phyloP scores from a whole-genome alignment of 2,888 invertebrate genomes.

The Callosobruchus maculatus region DNA sequence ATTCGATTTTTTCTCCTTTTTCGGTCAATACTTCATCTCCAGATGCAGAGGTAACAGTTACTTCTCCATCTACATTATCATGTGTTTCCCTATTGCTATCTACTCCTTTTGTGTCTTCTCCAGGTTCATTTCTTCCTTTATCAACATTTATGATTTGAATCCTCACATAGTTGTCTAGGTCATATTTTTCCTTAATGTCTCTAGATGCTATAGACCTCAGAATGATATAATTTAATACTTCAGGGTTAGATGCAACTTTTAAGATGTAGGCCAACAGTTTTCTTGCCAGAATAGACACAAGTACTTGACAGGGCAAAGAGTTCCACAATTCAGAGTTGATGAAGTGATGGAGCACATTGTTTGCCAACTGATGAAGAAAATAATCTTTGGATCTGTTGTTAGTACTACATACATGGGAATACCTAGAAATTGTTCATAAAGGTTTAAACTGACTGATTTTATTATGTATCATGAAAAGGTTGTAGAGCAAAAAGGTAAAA shows the following conservation, averaged over 20 bases:
- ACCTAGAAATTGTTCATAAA: conserved; percentile 30
- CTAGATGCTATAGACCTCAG: conserved; percentile 27
- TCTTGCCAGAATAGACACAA: conserved; percentile 60
- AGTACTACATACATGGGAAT: conserved; percentile 45
- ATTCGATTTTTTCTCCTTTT: not conserved
- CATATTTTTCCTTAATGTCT: conserved; percentile 25
- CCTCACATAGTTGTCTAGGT: conserved; percentile 32
- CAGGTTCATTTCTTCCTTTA: not conserved
- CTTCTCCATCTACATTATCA: not conserved
- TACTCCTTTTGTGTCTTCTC: not conserved
- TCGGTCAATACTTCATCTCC: not conserved
- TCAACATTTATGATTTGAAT: not conserved
- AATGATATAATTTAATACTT: conserved; percentile 49
- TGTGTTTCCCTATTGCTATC: not conserved
- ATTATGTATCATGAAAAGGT: too few species aligned
- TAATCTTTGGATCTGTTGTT: conserved; percentile 53
- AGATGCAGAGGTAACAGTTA: not conserved
- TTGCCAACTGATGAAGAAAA: conserved; percentile 57
- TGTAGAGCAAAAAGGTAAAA: too few species aligned
- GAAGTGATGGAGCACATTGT: conserved; percentile 57
- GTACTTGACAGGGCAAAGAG: conserved; percentile 61
- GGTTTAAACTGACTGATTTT: too few species aligned
- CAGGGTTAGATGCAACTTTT: conserved; percentile 52
- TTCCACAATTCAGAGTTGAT: conserved; percentile 67
- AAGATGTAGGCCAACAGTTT: conserved; percentile 54